Evolutionary conservation across 2,888 invertebrate species (phyloP), one percentile per base, ranked within the genome.

Genomic region (Protophormia terraenovae): DNA sequence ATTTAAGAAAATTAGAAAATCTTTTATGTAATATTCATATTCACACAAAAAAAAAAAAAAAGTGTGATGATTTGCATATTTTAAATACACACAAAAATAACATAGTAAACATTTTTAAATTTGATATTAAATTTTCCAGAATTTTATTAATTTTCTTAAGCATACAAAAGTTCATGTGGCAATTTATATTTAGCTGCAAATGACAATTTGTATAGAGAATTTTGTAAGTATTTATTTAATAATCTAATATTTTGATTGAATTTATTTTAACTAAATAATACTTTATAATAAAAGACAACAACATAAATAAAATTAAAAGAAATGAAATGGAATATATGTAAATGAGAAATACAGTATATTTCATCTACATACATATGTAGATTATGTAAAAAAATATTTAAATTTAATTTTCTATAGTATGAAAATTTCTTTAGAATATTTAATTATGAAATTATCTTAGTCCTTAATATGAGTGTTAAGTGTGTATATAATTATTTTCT

Each of bases 51-150:
- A n/a, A 35, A 29, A 10, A 41, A 19, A 10, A 55, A 45, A 35
- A 80, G 55, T 32, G 27, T 32, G 8, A 58, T 47, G 14, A 66
- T 66, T 58, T 58, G 55, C 32, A 66, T 66, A 66, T 6, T 14
- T 24, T 6, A 53, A 53, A 53, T 53, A 1, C 24, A 24, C 19
- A 0, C 14, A 16, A 22, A 14, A 35, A 12, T 14, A 35, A 35
- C 5, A 19, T 2, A 60, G 35, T 60, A 8, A 19, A 22, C 60
- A 60, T 35, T 0, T 35, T 3, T 2, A 35, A 2, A 38, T 41
- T n/a, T n/a, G n/a, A n/a, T n/a, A n/a, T n/a, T n/a, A n/a, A n/a
- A n/a, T n/a, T n/a, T n/a, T n/a, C n/a, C n/a, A n/a, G n/a, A n/a
- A n/a, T n/a, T n/a, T n/a, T n/a, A n/a, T n/a, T n/a, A n/a, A n/a